Evolutionary conservation across 1,140 invertebrate species (phyloP).

Genomic region (Lethrus apterus): DNA sequence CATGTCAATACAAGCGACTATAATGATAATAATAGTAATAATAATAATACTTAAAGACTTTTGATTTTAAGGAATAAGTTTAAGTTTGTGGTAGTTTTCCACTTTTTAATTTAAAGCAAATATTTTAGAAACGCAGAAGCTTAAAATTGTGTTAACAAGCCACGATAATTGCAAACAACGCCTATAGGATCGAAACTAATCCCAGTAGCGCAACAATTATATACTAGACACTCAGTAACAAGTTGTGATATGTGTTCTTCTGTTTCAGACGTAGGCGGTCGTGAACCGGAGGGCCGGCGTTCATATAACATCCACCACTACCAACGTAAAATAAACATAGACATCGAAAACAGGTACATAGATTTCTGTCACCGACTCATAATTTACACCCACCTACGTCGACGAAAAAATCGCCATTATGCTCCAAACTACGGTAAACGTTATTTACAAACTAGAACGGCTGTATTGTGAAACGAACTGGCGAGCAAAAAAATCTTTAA

Average conservation of each 20-base stretch:
- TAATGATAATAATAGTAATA: too few relatives aligned
- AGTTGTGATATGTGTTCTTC: constrained; percentile 16
- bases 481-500: too few relatives aligned
- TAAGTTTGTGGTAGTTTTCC: background rate
- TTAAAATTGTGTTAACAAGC: too few relatives aligned
- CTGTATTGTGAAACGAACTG: too few relatives aligned
- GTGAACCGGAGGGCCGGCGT: background rate
- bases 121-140: background rate
- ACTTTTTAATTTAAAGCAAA: background rate
- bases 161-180: background rate
- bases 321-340: background rate
- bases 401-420: too few relatives aligned
- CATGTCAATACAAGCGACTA: too few relatives aligned
- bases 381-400: too few relatives aligned
- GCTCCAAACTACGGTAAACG: too few relatives aligned
- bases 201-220: constrained; percentile 22
- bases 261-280: constrained; percentile 22
- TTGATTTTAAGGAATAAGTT: background rate
- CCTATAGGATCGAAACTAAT: constrained; percentile 10
- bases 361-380: too few relatives aligned
- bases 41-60: background rate
- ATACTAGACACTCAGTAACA: constrained; percentile 15
- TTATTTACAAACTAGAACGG: too few relatives aligned
- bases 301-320: background rate
- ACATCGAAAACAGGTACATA: too few relatives aligned